Evolutionary conservation across 2,797 vertebrate species (phyloP).

Genomic region (Gobio occitaniae): DNA sequence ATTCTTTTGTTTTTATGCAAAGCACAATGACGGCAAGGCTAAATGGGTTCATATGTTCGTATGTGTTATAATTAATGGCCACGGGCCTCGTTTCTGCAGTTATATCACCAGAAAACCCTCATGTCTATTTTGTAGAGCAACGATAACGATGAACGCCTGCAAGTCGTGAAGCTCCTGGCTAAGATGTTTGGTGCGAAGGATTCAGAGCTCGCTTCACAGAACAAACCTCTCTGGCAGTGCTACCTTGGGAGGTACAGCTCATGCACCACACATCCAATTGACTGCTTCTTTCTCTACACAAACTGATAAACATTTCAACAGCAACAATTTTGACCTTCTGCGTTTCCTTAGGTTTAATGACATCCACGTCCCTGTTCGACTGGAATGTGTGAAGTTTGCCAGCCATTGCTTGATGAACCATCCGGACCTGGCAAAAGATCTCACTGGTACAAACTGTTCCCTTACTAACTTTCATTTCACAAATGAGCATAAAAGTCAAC

Average conservation of each 20-base stretch:
- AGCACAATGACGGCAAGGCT: neutral
- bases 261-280: neutral
- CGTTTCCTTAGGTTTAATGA: conserved; percentile 89
- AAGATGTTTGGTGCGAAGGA: conserved; percentile 99
- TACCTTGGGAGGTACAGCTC: conserved; percentile 90
- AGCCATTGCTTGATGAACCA: conserved; percentile 99
- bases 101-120: conserved; percentile 29
- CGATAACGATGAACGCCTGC: conserved; percentile 97
- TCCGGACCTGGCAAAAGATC: conserved; percentile 96
- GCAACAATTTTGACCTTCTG: neutral
- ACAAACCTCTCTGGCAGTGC: conserved; percentile 99
- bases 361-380: conserved; percentile 96
- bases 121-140: conserved; percentile 86
- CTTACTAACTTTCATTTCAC: neutral
- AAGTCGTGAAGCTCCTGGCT: conserved; percentile 96
- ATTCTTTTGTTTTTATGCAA: conserved; percentile 21
- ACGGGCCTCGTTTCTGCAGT: conserved; percentile 1
- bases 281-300: neutral
- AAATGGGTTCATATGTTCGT: conserved; percentile 19
- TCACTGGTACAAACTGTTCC: conserved; percentile 85
- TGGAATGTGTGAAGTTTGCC: conserved; percentile 99
- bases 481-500: neutral
- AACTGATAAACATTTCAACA: neutral
- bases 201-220: conserved; percentile 95
- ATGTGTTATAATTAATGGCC: conserved; percentile 21